Percentiles rank a stretch among this genome's conserved stretches.
phyloP scores from a whole-genome alignment of 1,140 invertebrate genomes.

The Tyrophagus putrescentiae region DNA sequence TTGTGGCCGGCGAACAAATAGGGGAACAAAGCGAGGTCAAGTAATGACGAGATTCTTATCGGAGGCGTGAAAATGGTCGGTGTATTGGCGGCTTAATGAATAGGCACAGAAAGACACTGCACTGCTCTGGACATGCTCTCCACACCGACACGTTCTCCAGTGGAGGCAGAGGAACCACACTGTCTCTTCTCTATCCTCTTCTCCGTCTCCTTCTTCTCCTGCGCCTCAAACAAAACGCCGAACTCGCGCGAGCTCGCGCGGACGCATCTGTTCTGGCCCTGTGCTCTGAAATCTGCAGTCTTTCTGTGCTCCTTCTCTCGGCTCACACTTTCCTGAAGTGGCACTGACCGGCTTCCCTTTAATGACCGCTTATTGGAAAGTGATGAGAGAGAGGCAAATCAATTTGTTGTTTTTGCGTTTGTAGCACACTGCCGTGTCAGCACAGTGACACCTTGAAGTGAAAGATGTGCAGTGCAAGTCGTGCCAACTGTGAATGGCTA shows the following conservation, averaged over 20 bases:
- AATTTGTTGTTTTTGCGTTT: background rate
- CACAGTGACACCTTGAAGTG: too few species aligned
- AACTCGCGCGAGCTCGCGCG: background rate
- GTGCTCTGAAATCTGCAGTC: too few species aligned
- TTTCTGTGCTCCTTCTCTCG: background rate
- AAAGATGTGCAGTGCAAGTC: too few species aligned
- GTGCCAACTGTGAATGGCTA: too few species aligned
- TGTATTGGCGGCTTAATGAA: background rate
- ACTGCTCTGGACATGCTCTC: too few species aligned
- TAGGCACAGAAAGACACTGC: too few species aligned
- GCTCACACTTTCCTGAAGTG: background rate
- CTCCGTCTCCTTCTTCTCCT: too few species aligned
- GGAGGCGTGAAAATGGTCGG: constrained; percentile 16
- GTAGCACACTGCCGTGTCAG: too few species aligned
- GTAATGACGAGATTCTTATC: constrained; percentile 14
- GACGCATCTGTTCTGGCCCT: background rate
- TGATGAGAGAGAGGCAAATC: constrained; percentile 8
- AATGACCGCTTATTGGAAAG: constrained; percentile 11
- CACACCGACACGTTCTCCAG: too few species aligned
- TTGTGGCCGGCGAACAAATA: background rate
- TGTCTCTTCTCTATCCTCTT: too few species aligned
- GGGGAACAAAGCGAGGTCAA: background rate
- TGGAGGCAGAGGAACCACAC: too few species aligned
- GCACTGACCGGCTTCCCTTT: background rate
- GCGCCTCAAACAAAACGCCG: too few species aligned